Evolutionary conservation across 2,888 invertebrate species (phyloP), one percentile per base, ranked within the genome.

Genomic region (Cephus nigrinus): DNA sequence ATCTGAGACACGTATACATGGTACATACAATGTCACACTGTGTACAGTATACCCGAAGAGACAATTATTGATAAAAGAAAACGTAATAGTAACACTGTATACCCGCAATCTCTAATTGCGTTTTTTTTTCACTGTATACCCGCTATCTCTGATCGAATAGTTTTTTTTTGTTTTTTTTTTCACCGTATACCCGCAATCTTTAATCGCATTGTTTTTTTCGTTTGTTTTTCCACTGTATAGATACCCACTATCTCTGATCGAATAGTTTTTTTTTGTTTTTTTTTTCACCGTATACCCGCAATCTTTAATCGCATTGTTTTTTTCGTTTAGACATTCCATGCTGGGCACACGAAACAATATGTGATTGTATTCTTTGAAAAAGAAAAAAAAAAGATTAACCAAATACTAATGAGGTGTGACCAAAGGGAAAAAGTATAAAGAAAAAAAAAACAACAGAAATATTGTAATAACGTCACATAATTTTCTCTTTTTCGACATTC

Each of bases 271-370:
- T 35, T 35, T 35, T 0, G 0, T 11, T 34, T 12, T 35, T 35
- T 35, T 35, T 12, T 35, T 35, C 36, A 36, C 36, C 12, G 12
- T 69, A 32, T 31, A 30, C 69, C 32, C 73, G 73, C 73, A n/a
- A 73, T 73, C 73, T 78, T 68, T 75, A 74, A 78, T 78, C 78
- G 72, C 68, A 78, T 78, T 75, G 68, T 75, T 78, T 31, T 85
- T 85, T 85, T 83, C 81, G 83, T 88, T 88, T 81, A 85, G 84
- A 89, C 89, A 90, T 90, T 90, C 89, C 89, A 89, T 84, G 82
- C 84, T 83, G 83, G 82, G 82, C 83, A 83, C 81, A 83, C 79
- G 15, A 40, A 40, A 40, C 15, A 15, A 36, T 36, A 36, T 5
- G 15, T 40, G 40, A 15, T 40, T 40, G 84, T 86, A 84, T 86